Evolutionary conservation across 2,888 invertebrate species (phyloP).

Genomic region (Phyllotreta cruciferae): DNA sequence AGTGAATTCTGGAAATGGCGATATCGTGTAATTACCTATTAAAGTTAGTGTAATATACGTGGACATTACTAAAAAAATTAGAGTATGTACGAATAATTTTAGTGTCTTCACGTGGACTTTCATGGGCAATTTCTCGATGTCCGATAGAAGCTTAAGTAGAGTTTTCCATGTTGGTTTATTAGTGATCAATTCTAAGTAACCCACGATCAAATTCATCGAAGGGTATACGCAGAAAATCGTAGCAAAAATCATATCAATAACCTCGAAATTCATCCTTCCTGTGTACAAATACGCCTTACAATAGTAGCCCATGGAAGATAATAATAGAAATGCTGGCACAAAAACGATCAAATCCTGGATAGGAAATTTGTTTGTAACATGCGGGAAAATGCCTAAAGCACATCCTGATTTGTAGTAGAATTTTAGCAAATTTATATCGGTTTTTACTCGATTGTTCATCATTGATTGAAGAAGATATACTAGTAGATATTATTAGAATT

Average conservation of each 20-base stretch:
- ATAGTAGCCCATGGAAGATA: no score
- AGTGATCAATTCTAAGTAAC: neutral
- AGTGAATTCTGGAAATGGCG: neutral
- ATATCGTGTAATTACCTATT: neutral
- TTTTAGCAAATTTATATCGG: neutral
- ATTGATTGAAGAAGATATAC: slow-evolving; percentile 23
- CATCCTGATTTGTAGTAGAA: neutral
- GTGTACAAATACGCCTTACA: no score
- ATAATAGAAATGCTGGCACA: no score
- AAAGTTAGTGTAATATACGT: neutral
- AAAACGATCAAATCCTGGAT: no score
- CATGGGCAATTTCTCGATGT: neutral
- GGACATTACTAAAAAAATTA: neutral
- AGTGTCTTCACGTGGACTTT: neutral
- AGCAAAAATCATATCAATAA: neutral
- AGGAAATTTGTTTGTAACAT: no score
- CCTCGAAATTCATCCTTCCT: neutral
- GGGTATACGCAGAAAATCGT: neutral
- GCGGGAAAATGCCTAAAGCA: neutral
- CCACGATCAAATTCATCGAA: neutral
- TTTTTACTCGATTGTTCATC: neutral
- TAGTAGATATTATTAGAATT: slow-evolving; percentile 7
- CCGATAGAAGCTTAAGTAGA: neutral
- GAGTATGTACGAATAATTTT: neutral
- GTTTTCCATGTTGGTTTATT: neutral